These are phyloP conservation scores for Austrolebias charrua DNA, from an alignment of 2,797 vertebrate genomes.

Conservation along the genomic window DNA sequence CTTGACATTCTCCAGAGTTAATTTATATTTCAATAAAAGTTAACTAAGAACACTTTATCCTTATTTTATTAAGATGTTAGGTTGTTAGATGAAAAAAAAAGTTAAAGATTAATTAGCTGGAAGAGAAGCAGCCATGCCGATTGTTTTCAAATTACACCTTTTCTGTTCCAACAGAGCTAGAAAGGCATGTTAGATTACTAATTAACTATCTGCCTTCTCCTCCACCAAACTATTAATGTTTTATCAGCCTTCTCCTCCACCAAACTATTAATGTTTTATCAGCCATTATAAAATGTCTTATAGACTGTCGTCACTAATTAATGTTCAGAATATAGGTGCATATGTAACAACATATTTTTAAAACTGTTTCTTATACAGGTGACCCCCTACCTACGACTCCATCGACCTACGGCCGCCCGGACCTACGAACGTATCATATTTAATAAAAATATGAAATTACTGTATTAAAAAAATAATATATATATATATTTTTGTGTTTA, in stretches of 20 bases:
- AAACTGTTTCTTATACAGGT: background rate
- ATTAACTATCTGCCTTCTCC: background rate
- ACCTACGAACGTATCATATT: no score
- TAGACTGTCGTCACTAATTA: background rate
- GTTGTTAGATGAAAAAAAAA: background rate
- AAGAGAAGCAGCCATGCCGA: background rate
- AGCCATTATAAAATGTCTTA: background rate
- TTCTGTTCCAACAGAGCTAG: background rate
- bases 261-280: background rate
- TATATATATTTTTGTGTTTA: no score
- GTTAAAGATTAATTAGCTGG: background rate
- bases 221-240: background rate
- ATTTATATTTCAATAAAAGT: background rate
- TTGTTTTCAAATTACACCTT: background rate
- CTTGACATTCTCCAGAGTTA: background rate
- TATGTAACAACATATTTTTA: background rate
- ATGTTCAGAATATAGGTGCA: no score
- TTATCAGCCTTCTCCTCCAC: no score
- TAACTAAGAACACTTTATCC: background rate
- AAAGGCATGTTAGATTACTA: background rate
- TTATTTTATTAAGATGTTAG: background rate
- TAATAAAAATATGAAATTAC: no score
- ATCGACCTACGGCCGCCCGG: no score
- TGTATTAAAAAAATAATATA: no score
- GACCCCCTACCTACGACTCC: no score